These are phyloP conservation scores for Megalonaias nervosa DNA, from an alignment of 1,140 invertebrate genomes.

Conservation along the genomic window DNA sequence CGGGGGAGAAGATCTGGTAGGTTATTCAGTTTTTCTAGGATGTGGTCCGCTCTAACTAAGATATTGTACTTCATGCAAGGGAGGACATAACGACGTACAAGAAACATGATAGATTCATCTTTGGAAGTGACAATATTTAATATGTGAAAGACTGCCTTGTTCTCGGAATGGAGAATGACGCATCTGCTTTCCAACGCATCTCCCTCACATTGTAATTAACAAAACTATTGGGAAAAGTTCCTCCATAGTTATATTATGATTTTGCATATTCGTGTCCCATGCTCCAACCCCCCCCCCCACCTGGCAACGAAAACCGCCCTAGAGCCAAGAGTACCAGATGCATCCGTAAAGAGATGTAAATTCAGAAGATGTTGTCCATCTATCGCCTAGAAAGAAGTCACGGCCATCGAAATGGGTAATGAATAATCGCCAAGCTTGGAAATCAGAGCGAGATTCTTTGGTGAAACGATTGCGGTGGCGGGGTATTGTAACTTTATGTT, in stretches of 20 bases:
- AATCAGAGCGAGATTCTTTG: conserved; percentile 5
- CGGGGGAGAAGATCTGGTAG: conserved; percentile 19
- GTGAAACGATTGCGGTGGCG: conserved; percentile 19
- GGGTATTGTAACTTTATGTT: background rate
- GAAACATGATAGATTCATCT: conserved; percentile 6
- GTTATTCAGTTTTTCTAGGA: conserved; percentile 5
- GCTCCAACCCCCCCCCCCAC: background rate
- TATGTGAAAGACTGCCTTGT: conserved; percentile 2
- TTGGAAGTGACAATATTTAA: conserved; percentile 10
- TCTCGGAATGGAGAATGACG: conserved; percentile 15
- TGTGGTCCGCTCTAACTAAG: conserved; percentile 20
- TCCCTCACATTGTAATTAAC: conserved; percentile 9
- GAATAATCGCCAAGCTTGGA: conserved; percentile 21
- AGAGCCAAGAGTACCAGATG: conserved; percentile 8
- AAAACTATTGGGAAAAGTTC: conserved; percentile 15
- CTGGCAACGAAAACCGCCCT: conserved; percentile 1
- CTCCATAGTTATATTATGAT: conserved; percentile 7
- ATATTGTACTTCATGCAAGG: conserved; percentile 7
- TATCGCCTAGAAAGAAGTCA: conserved; percentile 12
- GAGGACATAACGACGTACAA: conserved; percentile 15
- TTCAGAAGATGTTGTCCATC: background rate
- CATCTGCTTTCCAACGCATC: background rate
- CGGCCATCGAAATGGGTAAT: conserved; percentile 16
- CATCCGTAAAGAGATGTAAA: conserved; percentile 16
- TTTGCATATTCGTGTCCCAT: background rate